Percentiles rank a stretch among this genome's conserved stretches.
phyloP scores from a whole-genome alignment of 1,140 invertebrate genomes.

The Nephila pilipes region DNA sequence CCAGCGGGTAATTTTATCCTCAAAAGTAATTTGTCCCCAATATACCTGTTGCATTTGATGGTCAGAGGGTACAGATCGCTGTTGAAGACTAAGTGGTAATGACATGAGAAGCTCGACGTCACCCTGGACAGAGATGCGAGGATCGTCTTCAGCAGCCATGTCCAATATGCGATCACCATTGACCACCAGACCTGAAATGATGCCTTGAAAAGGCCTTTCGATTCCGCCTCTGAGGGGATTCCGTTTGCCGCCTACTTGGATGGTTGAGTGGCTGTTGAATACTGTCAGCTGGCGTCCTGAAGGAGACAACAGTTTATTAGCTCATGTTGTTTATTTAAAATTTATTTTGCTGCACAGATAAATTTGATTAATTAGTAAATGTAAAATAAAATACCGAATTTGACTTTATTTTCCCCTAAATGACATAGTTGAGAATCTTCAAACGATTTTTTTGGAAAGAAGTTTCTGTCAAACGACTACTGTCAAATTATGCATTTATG shows the following conservation, averaged over 20 bases:
- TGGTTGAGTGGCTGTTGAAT: constrained; percentile 95
- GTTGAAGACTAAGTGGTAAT: constrained; percentile 78
- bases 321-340: no score
- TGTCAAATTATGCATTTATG: no score
- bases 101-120: constrained; percentile 81
- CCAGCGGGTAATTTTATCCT: no score
- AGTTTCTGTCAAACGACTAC: no score
- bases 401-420: no score
- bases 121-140: constrained; percentile 86
- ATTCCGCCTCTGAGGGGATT: constrained; percentile 86
- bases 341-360: no score
- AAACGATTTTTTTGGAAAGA: no score
- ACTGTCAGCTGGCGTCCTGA: constrained; percentile 92
- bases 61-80: constrained; percentile 31
- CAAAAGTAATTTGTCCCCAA: no score
- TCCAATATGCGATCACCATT: constrained; percentile 93
- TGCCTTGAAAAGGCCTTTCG: constrained; percentile 89
- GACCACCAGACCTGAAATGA: constrained; percentile 93
- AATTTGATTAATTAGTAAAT: no score
- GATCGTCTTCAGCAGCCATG: constrained; percentile 90
- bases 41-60: constrained; percentile 69
- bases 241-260: constrained; percentile 94
- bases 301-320: not conserved
- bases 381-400: no score
- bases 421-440: no score